Evolutionary conservation across 2,113 vertebrate species (phyloP), one percentile per base, ranked within the genome.

Genomic region (Microtus richardsoni): DNA sequence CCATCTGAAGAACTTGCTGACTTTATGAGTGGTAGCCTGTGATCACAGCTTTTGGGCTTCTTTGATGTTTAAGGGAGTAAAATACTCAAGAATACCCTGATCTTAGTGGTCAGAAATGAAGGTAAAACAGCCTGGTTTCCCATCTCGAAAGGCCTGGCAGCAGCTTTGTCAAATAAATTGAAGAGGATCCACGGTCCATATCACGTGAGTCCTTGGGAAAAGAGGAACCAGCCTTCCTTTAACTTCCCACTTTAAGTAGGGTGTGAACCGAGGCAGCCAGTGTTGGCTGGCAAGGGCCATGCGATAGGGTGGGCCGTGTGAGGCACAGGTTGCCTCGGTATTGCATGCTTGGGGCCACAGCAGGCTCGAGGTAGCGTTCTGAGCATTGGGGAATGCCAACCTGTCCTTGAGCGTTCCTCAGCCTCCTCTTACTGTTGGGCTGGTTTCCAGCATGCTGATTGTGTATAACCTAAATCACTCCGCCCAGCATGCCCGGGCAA

Each of bases 391-490:
- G 93, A 92, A 60, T 89, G 47, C 82, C 95, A 92, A 73, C 39
- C 71, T 85, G 93, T 22, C 91, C 78, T 62, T 96, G 87, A 86
- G 82, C 92, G 91, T 41, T 91, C 54, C 71, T 88, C 64, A 30
- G 13, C 84, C 66, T 95, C 88, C 84, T 75, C 44, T 30, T 93
- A 47, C 83, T 93, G 0, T 70, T 85, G 68, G 30, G 30, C 78
- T 77, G 52, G 60, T 74, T 96, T 95, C 68, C 33, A 58, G 80
- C 96, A 36, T 92, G 33, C 94, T 70, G 80, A 71, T 95, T 96
- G 62, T 89, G 28, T 84, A 97, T 84, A 82, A 21, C 4, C 54
- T 88, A 1, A 30, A 30, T 98, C 88, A 95, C 96, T 95, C n/a
- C 1, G 91, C 91, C 80, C 68, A 83, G 64, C 89, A 8, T 36